Conservation (phyloP, 2,888 invertebrate genomes). For the Cheilosia soror region DNA sequence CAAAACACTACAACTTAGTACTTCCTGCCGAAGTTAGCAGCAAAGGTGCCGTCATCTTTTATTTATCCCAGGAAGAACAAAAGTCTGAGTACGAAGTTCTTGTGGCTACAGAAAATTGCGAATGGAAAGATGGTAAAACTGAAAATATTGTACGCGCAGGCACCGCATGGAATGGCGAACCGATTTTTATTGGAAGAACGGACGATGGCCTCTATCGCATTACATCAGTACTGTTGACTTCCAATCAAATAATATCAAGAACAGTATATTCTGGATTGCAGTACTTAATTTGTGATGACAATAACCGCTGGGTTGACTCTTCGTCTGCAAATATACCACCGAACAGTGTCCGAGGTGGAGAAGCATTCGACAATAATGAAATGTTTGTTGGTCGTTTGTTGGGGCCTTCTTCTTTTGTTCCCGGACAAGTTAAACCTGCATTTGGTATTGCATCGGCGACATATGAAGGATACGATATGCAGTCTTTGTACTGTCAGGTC, state of each 20-base stretch:
- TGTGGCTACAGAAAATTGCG: not conserved
- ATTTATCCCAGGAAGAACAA: not conserved
- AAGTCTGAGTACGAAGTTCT: constrained; percentile 15
- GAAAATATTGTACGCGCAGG: constrained; percentile 13
- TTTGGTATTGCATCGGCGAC: not conserved
- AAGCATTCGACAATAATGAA: not conserved
- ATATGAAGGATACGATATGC: not conserved
- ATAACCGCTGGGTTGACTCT: not conserved
- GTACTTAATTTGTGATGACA: not conserved
- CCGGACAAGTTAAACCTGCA: not conserved
- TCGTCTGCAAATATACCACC: not conserved
- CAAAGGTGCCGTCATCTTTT: not conserved
- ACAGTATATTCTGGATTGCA: fast-evolving
- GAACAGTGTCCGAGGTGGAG: not conserved
- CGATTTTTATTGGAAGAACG: not conserved
- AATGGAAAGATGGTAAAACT: not conserved
- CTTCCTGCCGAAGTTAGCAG: constrained; percentile 1
- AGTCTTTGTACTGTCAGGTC: constrained; percentile 2
- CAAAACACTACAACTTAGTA: constrained; percentile 8
- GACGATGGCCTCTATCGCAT: not conserved
- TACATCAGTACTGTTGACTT: not conserved
- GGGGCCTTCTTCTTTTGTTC: not conserved
- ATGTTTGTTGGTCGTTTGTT: constrained; percentile 10
- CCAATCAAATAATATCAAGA: not conserved
- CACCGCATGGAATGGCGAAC: not conserved